Conservation (phyloP, 2,113 vertebrate genomes). For the Epinephelus lanceolatus region DNA sequence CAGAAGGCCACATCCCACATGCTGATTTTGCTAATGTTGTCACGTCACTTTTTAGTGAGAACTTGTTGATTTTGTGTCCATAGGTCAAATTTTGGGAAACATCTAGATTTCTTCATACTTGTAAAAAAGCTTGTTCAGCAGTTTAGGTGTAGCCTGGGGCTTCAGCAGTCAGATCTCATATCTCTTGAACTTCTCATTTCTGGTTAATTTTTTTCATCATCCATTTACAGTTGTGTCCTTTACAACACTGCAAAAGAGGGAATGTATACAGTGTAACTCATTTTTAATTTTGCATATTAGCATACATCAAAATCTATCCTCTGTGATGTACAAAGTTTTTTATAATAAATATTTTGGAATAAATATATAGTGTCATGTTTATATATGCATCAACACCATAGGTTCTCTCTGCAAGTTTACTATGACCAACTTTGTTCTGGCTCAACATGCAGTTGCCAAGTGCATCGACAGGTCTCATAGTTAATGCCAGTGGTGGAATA, state of each 20-base stretch:
- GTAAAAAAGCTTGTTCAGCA: constrained; percentile 54
- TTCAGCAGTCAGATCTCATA: background rate
- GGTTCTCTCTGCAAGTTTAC: background rate
- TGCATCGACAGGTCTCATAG: background rate
- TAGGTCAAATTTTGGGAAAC: constrained; percentile 44
- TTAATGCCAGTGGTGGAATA: too few relatives aligned
- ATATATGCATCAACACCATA: background rate
- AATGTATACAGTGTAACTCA: background rate
- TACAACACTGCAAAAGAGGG: background rate
- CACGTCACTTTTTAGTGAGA: background rate
- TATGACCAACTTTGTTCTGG: background rate
- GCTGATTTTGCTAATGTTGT: background rate
- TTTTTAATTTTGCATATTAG: constrained; percentile 7
- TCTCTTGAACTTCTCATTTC: background rate
- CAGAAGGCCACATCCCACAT: background rate
- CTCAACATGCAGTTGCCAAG: background rate
- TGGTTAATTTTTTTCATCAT: background rate
- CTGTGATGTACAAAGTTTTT: background rate
- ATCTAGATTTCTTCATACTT: constrained; percentile 45
- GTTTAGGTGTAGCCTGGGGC: background rate
- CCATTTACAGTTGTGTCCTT: background rate
- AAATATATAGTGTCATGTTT: constrained; percentile 1
- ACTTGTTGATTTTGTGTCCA: background rate
- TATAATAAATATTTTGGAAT: constrained; percentile 48
- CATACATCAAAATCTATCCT: background rate